Evolutionary conservation across 1,140 invertebrate species (phyloP).

Genomic region (Platorchestia sp.): DNA sequence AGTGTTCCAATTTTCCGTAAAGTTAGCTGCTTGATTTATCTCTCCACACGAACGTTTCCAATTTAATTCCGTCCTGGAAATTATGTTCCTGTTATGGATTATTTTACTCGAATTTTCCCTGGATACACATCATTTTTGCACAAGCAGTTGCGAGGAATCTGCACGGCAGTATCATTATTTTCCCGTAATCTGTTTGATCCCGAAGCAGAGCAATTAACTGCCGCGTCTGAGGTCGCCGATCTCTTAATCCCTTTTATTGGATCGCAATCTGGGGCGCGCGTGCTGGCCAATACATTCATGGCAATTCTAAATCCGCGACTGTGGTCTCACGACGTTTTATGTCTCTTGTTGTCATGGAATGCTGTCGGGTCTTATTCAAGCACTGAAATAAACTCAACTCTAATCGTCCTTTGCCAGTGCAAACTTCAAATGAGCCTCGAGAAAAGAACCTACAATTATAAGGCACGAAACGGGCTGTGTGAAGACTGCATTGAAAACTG

Average conservation of each 20-base stretch:
- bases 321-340: not conserved
- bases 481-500: not conserved
- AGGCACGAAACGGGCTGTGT: not conserved
- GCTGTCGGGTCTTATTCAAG: not conserved
- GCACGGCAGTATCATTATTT: not conserved
- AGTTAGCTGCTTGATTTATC: not conserved
- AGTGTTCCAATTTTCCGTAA: not conserved
- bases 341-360: not conserved
- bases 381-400: not conserved
- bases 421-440: not conserved
- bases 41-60: not conserved
- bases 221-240: not conserved
- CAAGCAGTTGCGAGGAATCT: not conserved
- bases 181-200: not conserved
- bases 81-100: not conserved
- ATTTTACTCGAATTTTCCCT: not conserved
- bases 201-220: conserved; percentile 6
- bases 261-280: conserved; percentile 11
- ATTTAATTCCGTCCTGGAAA: not conserved
- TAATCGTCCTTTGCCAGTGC: not conserved
- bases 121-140: not conserved
- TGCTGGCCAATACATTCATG: conserved; percentile 1
- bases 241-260: conserved; percentile 27
- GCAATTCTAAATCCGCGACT: not conserved
- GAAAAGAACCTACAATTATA: not conserved